Base-by-base conservation (phyloP, 2,888 invertebrate species). In the Helleia helle region DNA sequence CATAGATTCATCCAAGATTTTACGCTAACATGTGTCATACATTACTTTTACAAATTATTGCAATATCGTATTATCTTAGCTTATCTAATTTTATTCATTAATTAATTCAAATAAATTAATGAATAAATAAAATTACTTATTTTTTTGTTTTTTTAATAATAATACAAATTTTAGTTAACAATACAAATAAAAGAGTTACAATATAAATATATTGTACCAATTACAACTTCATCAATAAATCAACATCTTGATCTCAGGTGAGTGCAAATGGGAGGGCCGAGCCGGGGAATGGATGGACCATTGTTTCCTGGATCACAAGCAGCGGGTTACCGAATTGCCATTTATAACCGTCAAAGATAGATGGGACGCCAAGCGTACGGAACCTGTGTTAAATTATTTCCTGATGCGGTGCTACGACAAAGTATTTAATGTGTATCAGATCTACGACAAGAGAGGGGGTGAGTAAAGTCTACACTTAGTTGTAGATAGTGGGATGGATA, bases 231-330 rank as follows among this genome's bases (percentile, higher is more conserved):
- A 5, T 6, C 2, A 18, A 22, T 31, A 15, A 31, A 15, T 17
- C 9, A 17, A 9, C 11, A 30, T 29, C 7, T 37, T 28, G 17
- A 11, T 49, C 50, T 18, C 54, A 80, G 85, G 88, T 41, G 81
- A 85, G 18, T 89, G 89, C 54, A 60, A 65, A 30, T 89, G 88
- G 89, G 75, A 84, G 53, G 89, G 89, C 1, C 70, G 81, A 15
- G 88, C 89, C 46, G 86, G 87, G 1, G 86, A 88, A 40, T 89
- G 89, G 89, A 86, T 88, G 71, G 86, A 88, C 49, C 89, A 89
- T 55, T 83, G 89, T 54, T 87, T 87, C 53, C 43, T 55, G 17
- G 69, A 81, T 8, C 89, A 89, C 52, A 68, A 71, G 38, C 71
- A 86, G 41, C 84, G 76, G 50, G 85, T 89, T 42, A 70, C 83